Conservation (phyloP, 2,113 vertebrate genomes). For the Mesembrinibis cayennensis region DNA sequence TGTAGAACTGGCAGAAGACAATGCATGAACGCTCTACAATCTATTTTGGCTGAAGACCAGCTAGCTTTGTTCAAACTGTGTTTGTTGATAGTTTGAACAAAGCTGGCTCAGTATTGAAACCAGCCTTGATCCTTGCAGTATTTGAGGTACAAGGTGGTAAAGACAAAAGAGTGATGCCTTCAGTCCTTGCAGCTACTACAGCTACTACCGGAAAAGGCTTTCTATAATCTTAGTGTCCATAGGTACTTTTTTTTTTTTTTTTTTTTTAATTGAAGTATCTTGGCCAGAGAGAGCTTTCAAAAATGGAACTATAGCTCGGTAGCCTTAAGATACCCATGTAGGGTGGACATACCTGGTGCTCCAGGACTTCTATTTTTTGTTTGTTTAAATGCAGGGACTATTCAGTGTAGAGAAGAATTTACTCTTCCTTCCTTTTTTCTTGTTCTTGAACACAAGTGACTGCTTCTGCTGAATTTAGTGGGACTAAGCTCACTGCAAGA, state of each 20-base stretch:
- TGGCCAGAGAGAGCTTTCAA: neutral
- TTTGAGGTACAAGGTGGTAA: neutral
- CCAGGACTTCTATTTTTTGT: fast-evolving
- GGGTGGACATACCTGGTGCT: neutral
- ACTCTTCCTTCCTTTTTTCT: neutral
- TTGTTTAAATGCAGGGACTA: neutral
- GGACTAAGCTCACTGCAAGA: neutral
- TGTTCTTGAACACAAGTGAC: neutral
- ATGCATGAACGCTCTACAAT: fast-evolving
- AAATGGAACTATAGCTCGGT: neutral
- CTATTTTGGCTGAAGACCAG: neutral
- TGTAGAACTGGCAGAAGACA: neutral
- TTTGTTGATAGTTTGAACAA: neutral
- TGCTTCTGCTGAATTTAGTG: neutral
- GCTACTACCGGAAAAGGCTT: neutral
- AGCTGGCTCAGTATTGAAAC: neutral
- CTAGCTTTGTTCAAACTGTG: neutral
- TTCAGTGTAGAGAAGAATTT: neutral
- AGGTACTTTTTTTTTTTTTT: neutral
- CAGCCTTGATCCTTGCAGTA: neutral
- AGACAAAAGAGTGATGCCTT: neutral
- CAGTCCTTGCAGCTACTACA: neutral
- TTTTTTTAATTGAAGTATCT: neutral
- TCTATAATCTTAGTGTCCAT: neutral
- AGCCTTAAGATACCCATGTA: neutral